Conservation (phyloP, 2,888 invertebrate genomes). For the Scaptomyza cyrtandrae region DNA sequence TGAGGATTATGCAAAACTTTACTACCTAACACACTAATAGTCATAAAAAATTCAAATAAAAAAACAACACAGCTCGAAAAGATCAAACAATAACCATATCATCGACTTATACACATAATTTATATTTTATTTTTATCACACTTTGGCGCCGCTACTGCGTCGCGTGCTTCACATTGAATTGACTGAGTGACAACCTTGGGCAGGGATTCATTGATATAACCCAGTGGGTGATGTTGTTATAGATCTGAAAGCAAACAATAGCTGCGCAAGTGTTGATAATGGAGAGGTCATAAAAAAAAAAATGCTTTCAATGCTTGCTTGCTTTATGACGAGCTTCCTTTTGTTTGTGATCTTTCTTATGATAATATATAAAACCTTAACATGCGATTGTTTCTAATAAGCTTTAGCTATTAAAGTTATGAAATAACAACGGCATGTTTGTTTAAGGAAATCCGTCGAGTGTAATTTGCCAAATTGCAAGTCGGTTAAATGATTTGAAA, state of each 20-base stretch:
- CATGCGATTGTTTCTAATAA: constrained; percentile 4
- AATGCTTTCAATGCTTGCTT: constrained; percentile 16
- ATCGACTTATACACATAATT: constrained; percentile 41
- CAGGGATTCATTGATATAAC: constrained; percentile 6
- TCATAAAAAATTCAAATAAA: neutral
- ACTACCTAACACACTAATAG: constrained; percentile 23
- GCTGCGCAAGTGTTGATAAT: constrained; percentile 5
- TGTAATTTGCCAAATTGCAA: constrained; percentile 22
- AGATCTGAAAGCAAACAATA: constrained; percentile 23
- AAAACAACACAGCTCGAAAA: constrained; percentile 4
- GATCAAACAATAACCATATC: constrained; percentile 25
- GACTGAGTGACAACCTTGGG: constrained; percentile 29
- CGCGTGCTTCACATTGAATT: constrained; percentile 62
- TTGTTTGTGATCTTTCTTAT: neutral
- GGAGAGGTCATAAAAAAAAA: constrained; percentile 33
- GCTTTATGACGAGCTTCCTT: neutral
- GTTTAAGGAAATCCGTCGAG: constrained; percentile 11
- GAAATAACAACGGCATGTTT: constrained; percentile 6
- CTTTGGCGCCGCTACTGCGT: constrained; percentile 60
- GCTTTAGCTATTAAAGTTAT: constrained; percentile 7
- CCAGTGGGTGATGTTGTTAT: constrained; percentile 48
- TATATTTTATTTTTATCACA: constrained; percentile 41
- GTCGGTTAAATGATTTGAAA: constrained; percentile 10
- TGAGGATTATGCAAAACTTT: constrained; percentile 66
- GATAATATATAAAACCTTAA: neutral